phyloP scores from a whole-genome alignment of 1,140 invertebrate species.

The Pararge aegeria region DNA sequence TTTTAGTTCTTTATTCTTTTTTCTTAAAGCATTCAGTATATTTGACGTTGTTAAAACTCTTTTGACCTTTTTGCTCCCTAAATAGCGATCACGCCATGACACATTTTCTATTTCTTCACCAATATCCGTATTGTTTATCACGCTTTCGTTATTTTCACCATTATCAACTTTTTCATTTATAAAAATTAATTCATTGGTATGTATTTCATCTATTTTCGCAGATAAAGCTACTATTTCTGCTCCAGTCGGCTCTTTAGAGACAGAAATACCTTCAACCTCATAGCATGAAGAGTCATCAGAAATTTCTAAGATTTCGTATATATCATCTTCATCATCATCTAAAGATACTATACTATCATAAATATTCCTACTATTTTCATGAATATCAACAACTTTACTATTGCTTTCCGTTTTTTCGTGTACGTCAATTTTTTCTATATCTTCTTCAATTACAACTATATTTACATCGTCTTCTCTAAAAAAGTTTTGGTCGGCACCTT shows the following conservation, averaged over 20 bases:
- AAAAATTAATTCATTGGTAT: slow-evolving; percentile 2
- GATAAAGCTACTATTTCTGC: slow-evolving; percentile 68
- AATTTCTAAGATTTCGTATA: slow-evolving; percentile 64
- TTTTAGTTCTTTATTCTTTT: slow-evolving; percentile 81
- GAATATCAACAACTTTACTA: not conserved
- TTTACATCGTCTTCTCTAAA: slow-evolving; percentile 26
- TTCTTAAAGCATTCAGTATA: slow-evolving; percentile 79
- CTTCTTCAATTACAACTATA: no score
- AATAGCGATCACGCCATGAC: slow-evolving; percentile 75
- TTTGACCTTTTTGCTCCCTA: slow-evolving; percentile 80
- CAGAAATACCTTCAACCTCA: slow-evolving; percentile 58
- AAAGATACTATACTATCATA: slow-evolving; percentile 10
- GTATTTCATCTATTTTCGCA: slow-evolving; percentile 72
- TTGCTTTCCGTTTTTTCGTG: not conserved
- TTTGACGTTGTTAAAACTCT: slow-evolving; percentile 78
- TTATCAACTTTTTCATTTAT: slow-evolving; percentile 49
- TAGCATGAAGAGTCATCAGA: slow-evolving; percentile 72
- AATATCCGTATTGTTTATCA: slow-evolving; percentile 1
- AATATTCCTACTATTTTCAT: slow-evolving; percentile 9
- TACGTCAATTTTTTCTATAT: not conserved
- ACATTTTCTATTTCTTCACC: slow-evolving; percentile 42
- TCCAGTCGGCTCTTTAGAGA: slow-evolving; percentile 68
- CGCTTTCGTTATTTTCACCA: slow-evolving; percentile 42
- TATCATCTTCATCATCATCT: slow-evolving; percentile 37
- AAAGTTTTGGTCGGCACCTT: slow-evolving; percentile 57